Base-by-base conservation (phyloP, 2,113 vertebrate genomes). In the Tiliqua scincoides region DNA sequence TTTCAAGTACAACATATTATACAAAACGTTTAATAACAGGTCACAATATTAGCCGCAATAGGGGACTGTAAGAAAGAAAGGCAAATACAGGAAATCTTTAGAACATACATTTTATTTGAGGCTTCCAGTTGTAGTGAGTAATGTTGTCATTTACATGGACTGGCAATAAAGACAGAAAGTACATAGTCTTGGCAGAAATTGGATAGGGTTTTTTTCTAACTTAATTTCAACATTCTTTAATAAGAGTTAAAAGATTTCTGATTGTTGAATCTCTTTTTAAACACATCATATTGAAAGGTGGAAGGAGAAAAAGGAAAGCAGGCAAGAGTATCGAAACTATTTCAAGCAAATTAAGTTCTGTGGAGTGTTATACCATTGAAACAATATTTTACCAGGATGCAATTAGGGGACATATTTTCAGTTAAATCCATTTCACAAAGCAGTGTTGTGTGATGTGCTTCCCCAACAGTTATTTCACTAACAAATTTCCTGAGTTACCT, bases 61-160 rank as follows among this genome's bases (percentile, higher is more conserved):
- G 48, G 68, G 30, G 32, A 91, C 83, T 70, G 68, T 73, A 82
- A 76, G 75, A 83, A 89, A 93, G 81, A 75, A 59, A 93, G 82
- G 68, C 87, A 76, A 88, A 88, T 70, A 75, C 83, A 87, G 76
- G 80, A 75, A 84, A 90, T 52, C 43, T 48, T 92, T 81, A 59
- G 75, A 89, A 93, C 92, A 79, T 7, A 83, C 6, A 23, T 57
- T 91, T 93, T 92, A 93, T 91, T 93, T 89, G 27, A 83, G 57
- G 76, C 17, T 84, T 87, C 14, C 74, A n/a, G 15, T 32, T 84
- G 70, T 17, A 73, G 23, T 73, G 30, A 62, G 35, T 73, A 59
- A 61, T 14, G 27, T 17, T 75, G 71, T 17, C 17, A 23, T 63
- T 27, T 48, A 37, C 30, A 37, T 23, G 14, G 25, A 63, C 11